These are phyloP conservation scores for Cephalopterus ornatus DNA, from an alignment of 2,113 vertebrate genomes.

Conservation along the genomic window DNA sequence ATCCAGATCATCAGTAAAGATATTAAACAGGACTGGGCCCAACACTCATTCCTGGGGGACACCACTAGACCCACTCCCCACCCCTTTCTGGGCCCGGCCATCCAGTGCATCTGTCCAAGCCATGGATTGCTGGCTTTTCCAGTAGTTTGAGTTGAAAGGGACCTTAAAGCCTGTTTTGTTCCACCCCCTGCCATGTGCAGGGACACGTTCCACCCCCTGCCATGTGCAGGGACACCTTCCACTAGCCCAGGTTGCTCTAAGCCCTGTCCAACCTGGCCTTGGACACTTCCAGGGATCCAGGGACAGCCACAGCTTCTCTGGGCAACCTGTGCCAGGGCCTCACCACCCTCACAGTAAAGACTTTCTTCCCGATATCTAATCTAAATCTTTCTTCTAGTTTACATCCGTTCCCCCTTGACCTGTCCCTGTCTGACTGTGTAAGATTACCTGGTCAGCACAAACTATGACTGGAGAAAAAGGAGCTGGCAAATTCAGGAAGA, in stretches of 20 bases:
- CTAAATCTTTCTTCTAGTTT: background rate
- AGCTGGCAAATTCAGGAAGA: background rate
- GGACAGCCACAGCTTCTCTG: background rate
- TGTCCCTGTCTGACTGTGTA: background rate
- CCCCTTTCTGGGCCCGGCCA: background rate
- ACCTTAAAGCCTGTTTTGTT: background rate
- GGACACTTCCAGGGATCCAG: background rate
- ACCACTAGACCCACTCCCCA: background rate
- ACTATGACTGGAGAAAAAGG: background rate
- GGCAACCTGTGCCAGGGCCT: background rate
- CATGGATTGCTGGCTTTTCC: background rate
- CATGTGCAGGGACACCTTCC: background rate
- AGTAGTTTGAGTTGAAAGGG: background rate
- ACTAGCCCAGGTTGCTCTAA: background rate
- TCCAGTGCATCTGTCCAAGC: background rate
- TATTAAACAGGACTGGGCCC: background rate
- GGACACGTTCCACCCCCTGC: background rate
- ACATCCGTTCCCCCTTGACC: fast-evolving
- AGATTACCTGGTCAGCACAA: background rate
- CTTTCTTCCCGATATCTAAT: background rate
- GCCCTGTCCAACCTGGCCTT: background rate
- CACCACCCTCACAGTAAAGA: background rate
- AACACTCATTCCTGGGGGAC: background rate
- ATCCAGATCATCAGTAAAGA: background rate
- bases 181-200: background rate